A percentile compares a stretch with the other conserved stretches of the same genome.
These are phyloP conservation scores for Indicator indicator DNA, from an alignment of 2,113 vertebrate genomes.

Conservation along the genomic window DNA sequence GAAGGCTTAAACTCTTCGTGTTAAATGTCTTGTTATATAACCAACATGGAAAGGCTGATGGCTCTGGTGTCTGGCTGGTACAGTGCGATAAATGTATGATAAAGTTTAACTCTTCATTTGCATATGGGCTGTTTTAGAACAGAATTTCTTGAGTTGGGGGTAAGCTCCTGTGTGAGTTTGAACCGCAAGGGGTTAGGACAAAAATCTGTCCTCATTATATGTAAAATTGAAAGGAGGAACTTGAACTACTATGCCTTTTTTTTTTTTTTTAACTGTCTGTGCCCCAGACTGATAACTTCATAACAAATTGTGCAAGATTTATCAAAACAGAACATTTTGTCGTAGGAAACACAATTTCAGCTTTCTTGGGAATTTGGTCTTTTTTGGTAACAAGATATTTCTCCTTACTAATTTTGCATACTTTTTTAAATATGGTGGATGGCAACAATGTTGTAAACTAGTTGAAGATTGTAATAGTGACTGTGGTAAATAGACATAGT, in stretches of 20 bases:
- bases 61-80: neutral
- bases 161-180: neutral
- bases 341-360: neutral
- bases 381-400: neutral
- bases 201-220: neutral
- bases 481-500: neutral
- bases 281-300: neutral
- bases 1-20: neutral
- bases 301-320: neutral
- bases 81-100: neutral
- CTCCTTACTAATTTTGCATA: neutral
- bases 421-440: neutral
- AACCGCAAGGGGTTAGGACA: neutral
- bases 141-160: neutral
- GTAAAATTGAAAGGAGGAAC: neutral
- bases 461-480: neutral
- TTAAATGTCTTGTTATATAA: neutral
- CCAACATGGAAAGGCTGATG: neutral
- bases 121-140: neutral
- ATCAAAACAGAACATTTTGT: neutral
- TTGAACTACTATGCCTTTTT: rapidly evolving
- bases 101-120: neutral
- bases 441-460: neutral
- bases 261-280: neutral
- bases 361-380: neutral